These are phyloP conservation scores for Alloscopus bannaensis DNA, from an alignment of 2,888 invertebrate genomes.

Conservation along the genomic window DNA sequence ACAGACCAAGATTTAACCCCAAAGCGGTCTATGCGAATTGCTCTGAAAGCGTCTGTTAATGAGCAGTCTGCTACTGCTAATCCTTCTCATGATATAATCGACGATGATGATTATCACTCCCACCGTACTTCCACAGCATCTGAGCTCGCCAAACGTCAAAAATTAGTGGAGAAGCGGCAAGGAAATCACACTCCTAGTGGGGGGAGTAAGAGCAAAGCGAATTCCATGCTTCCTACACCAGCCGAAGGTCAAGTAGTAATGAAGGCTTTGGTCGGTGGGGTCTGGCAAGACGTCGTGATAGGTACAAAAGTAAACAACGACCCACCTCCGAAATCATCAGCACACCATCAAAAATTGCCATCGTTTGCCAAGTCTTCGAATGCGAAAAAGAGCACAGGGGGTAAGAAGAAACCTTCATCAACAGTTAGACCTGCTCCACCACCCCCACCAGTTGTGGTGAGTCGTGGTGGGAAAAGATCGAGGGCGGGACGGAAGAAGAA, in stretches of 20 bases:
- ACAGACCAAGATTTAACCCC: conserved; percentile 41
- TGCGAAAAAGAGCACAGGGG: conserved; percentile 35
- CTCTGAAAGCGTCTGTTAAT: conserved; percentile 49
- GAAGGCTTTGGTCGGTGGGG: conserved; percentile 52
- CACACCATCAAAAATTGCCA: background rate
- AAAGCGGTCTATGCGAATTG: conserved; percentile 52
- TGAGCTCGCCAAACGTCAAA: conserved; percentile 22
- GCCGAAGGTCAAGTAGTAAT: conserved; percentile 55
- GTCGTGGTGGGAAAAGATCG: conserved; percentile 21
- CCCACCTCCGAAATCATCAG: background rate
- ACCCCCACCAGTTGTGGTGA: background rate
- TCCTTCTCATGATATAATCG: no score
- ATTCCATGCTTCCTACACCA: background rate
- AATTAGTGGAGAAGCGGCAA: no score
- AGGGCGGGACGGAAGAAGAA: conserved; percentile 16
- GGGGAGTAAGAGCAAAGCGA: background rate
- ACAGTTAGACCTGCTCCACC: conserved; percentile 1
- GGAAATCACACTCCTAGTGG: background rate
- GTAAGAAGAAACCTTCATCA: conserved; percentile 4
- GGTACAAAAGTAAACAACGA: conserved; percentile 44
- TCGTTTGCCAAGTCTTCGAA: background rate
- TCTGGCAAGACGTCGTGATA: conserved; percentile 59
- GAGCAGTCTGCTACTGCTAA: conserved; percentile 17
- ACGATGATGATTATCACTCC: no score
- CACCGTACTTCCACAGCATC: background rate